Conservation (phyloP, 2,888 invertebrate genomes). For the Pristionchus mayeri region DNA sequence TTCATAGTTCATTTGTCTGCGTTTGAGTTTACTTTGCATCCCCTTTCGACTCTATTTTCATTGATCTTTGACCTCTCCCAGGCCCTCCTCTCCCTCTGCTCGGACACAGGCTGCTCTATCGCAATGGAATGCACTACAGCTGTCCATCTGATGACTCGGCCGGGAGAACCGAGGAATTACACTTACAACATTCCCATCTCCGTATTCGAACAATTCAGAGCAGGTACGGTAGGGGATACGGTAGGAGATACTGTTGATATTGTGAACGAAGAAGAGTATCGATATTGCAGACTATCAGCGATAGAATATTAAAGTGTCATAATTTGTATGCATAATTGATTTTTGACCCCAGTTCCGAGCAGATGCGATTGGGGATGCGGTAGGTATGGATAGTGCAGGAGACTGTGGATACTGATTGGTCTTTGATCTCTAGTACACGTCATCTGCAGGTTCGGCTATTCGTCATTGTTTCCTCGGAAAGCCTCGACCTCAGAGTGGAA, state of each 20-base stretch:
- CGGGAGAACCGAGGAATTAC: slow-evolving; percentile 16
- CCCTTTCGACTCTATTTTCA: too few relatives aligned
- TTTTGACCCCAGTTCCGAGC: too few relatives aligned
- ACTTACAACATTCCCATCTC: background rate
- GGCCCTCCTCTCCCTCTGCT: background rate
- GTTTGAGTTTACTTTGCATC: too few relatives aligned
- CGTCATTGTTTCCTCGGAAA: background rate
- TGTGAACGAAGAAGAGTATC: too few relatives aligned
- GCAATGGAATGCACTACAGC: slow-evolving; percentile 9
- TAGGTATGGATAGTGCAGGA: background rate
- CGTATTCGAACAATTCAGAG: background rate
- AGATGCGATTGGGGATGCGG: too few relatives aligned
- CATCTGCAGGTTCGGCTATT: background rate
- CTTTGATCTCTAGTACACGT: background rate
- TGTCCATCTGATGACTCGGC: background rate
- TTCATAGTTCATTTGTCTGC: too few relatives aligned
- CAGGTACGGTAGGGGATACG: too few relatives aligned
- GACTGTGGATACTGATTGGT: background rate
- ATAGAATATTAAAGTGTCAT: too few relatives aligned
- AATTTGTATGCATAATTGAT: too few relatives aligned
- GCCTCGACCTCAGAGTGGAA: background rate
- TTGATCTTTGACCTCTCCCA: background rate
- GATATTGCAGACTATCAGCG: too few relatives aligned
- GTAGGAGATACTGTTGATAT: too few relatives aligned
- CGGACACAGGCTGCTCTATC: background rate